Evolutionary conservation across 1,140 invertebrate species (phyloP).

Genomic region (Lepidurus arcticus): DNA sequence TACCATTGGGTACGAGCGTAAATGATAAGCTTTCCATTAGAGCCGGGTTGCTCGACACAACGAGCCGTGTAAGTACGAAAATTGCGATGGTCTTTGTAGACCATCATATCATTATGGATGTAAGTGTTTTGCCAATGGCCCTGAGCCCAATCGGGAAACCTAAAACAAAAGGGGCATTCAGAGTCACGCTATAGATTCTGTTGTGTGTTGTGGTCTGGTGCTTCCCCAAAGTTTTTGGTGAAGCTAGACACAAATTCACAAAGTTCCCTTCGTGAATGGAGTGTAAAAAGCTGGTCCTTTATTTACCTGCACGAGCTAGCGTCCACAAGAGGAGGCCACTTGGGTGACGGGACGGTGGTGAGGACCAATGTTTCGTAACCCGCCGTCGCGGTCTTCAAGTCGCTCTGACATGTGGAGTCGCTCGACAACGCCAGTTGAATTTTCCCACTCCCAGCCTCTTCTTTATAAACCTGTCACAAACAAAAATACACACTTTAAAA

Average conservation of each 20-base stretch:
- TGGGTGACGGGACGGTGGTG: slow-evolving; percentile 42
- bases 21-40: slow-evolving; percentile 48
- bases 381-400: slow-evolving; percentile 52
- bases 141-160: slow-evolving; percentile 60
- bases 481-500: slow-evolving; percentile 36
- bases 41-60: slow-evolving; percentile 50
- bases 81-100: slow-evolving; percentile 58
- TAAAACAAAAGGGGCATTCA: slow-evolving; percentile 39
- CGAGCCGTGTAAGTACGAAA: slow-evolving; percentile 60
- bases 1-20: slow-evolving; percentile 53
- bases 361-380: slow-evolving; percentile 58
- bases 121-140: slow-evolving; percentile 59
- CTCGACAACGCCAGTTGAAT: slow-evolving; percentile 60
- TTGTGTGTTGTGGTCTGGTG: neutral
- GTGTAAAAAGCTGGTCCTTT: neutral
- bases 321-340: slow-evolving; percentile 43
- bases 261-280: neutral
- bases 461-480: slow-evolving; percentile 52
- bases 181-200: neutral
- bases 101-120: slow-evolving; percentile 55
- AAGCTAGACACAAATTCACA: neutral
- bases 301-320: slow-evolving; percentile 43
- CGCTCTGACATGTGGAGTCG: slow-evolving; percentile 59
- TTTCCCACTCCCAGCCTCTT: slow-evolving; percentile 52
- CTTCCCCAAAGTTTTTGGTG: neutral